phyloP scores from a whole-genome alignment of 2,797 vertebrate genomes.

The Centropyge bicolor region DNA sequence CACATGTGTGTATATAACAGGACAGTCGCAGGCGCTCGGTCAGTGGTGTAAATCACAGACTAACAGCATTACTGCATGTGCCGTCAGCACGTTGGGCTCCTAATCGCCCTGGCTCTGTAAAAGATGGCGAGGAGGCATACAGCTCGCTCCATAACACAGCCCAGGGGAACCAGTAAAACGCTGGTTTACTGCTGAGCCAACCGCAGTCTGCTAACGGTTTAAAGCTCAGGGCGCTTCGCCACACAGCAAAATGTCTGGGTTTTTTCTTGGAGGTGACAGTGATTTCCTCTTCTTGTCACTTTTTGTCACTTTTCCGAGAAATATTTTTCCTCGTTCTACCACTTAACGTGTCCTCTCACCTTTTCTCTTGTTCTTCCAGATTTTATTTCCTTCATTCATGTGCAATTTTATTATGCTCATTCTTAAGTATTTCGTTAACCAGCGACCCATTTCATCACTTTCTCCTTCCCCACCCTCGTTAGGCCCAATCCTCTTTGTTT shows the following conservation, averaged over 20 bases:
- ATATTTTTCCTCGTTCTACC: neutral
- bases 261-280: neutral
- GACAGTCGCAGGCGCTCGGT: conserved; percentile 22
- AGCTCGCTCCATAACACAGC: conserved; percentile 57
- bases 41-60: conserved; percentile 62
- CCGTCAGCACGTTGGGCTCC: conserved; percentile 63
- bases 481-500: conserved; percentile 4
- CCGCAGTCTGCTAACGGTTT: conserved; percentile 50
- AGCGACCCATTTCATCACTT: conserved; percentile 32
- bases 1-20: conserved; percentile 21
- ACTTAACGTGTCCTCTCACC: neutral
- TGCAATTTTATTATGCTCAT: neutral
- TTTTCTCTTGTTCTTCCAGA: neutral
- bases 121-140: conserved; percentile 65
- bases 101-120: conserved; percentile 74
- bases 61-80: conserved; percentile 53
- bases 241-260: conserved; percentile 5
- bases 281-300: conserved; percentile 21
- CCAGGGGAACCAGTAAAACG: conserved; percentile 76
- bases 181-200: conserved; percentile 59
- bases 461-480: conserved; percentile 4
- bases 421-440: conserved; percentile 15
- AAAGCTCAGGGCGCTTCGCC: conserved; percentile 35
- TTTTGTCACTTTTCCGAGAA: conserved; percentile 19
- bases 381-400: neutral